phyloP scores from a whole-genome alignment of 2,888 invertebrate genomes.

The Mesorhabditis spiculigera region DNA sequence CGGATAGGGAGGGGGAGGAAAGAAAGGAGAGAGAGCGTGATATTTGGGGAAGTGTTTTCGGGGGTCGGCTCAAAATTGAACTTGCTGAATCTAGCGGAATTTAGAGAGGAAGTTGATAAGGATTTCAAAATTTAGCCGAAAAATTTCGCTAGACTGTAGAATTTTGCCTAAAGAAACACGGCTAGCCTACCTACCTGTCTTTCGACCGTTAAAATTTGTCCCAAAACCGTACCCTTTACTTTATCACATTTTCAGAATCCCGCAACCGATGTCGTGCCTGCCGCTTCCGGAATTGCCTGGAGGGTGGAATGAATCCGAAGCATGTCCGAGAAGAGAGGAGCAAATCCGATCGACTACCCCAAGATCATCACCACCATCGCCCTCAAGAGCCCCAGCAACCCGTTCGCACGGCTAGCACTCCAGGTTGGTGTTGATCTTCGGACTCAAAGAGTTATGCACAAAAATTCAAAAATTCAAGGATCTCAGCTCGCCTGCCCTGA shows the following conservation, averaged over 20 bases:
- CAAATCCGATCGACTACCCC: constrained; percentile 27
- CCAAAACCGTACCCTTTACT: neutral
- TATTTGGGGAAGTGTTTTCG: no score
- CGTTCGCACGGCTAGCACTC: neutral
- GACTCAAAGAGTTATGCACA: neutral
- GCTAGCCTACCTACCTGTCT: no score
- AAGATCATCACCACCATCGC: neutral
- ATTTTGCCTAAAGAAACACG: no score
- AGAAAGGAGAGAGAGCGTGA: no score
- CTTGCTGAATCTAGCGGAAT: no score
- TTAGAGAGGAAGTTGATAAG: no score
- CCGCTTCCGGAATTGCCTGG: constrained; percentile 42
- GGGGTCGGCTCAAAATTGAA: no score
- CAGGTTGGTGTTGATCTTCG: neutral
- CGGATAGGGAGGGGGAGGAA: constrained; percentile 2
- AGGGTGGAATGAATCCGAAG: constrained; percentile 48
- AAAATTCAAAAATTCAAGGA: neutral
- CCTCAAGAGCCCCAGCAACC: neutral
- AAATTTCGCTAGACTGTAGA: no score
- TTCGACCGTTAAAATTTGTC: no score
- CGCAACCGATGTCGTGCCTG: constrained; percentile 47
- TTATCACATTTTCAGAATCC: constrained; percentile 29
- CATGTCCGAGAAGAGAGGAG: constrained; percentile 41
- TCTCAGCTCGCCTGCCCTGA: neutral
- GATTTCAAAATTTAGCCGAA: no score